phyloP scores from a whole-genome alignment of 2,113 vertebrate genomes.

The Morphnarchus princeps region DNA sequence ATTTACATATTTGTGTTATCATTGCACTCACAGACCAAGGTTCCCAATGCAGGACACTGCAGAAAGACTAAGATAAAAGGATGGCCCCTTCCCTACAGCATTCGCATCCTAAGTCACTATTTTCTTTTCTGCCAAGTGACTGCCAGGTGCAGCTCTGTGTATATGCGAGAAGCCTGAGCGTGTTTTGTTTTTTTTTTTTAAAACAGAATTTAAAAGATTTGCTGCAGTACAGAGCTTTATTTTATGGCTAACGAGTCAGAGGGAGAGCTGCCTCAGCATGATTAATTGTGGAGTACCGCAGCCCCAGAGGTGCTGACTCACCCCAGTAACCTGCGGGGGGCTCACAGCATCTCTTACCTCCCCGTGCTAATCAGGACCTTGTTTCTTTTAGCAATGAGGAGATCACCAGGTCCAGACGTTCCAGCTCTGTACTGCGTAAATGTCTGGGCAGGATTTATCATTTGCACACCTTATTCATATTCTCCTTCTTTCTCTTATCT shows the following conservation, averaged over 20 bases:
- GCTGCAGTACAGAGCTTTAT: not conserved
- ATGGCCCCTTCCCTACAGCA: not conserved
- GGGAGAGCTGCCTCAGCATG: not conserved
- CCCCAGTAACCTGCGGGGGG: not conserved
- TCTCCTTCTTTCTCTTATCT: not conserved
- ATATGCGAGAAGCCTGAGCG: not conserved
- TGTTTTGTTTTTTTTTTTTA: not conserved
- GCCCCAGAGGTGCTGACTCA: not conserved
- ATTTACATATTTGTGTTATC: not conserved
- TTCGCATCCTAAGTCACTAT: not conserved
- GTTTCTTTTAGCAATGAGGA: not conserved
- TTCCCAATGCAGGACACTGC: not conserved
- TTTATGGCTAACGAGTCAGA: not conserved
- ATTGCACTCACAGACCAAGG: not conserved
- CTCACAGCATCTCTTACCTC: not conserved
- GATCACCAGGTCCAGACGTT: not conserved
- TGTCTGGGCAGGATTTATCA: not conserved
- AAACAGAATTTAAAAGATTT: not conserved
- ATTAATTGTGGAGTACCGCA: not conserved
- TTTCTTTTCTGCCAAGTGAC: not conserved
- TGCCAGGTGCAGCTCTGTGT: not conserved
- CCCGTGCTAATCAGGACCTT: rapidly evolving
- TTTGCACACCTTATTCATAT: not conserved
- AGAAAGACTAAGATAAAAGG: not conserved
- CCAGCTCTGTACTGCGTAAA: not conserved